Evolutionary conservation across 2,113 vertebrate genomes (phyloP), one percentile per base, ranked within the genome.

Genomic region (Glaucidium brasilianum): DNA sequence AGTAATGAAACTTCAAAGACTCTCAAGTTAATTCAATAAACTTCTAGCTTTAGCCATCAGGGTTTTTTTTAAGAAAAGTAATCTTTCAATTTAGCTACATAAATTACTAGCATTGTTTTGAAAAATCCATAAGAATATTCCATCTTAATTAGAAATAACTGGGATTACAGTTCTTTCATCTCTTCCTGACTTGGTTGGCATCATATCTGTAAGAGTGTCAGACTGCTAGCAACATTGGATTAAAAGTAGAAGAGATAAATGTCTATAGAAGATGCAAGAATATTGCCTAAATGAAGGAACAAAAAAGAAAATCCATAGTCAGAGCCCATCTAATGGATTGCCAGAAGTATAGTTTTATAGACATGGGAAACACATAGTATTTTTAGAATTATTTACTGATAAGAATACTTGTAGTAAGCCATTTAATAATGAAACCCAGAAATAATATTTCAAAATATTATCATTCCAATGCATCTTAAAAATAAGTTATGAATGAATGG

Each of bases 1-100:
- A 97, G 94, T 95, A 96, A 97, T 97, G 84, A 97, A 97, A 93
- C 84, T 97, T 94, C 85, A 92, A 94, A 94, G 90, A 80, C 80
- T 68, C 41, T 95, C 88, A 67, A 66, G 78, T 96, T 96, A 96
- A 96, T 94, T 92, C 89, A 55, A 93, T 97, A 96, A 95, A 95
- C 53, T 83, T 92, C 60, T 83, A 90, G 92, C 85, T 97, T 97
- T 86, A 96, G 94, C 80, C 91, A 94, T 66, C 81, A 50, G 47
- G 47, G 55, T 7, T 80, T 56, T 85, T 89, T 63, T 88, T 53
- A 85, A 85, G 53, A 92, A 94, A 96, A 96, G 49, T 85, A 85
- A 92, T 96, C 79, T 86, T 96, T 96, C 95, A 81, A 92, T 90
- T 74, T 69, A 93, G 75, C 67, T 62, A 76, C 50, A 34, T 88